phyloP scores from a whole-genome alignment of 2,797 vertebrate species.

The Rhynchonycteris naso region DNA sequence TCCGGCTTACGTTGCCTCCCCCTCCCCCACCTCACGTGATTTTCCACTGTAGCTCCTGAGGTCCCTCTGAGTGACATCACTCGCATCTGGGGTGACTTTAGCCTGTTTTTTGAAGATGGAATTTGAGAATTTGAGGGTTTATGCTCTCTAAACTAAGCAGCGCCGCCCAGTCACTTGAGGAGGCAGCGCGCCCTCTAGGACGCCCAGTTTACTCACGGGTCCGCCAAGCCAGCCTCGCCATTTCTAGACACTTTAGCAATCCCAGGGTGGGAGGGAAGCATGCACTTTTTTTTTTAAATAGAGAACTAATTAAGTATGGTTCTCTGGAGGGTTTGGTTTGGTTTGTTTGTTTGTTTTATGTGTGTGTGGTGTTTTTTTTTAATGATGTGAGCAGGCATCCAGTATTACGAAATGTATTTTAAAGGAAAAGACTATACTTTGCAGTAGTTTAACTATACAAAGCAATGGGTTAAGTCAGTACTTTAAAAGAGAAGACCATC shows the following conservation, averaged over 20 bases:
- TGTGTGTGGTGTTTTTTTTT: too few species aligned
- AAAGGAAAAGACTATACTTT: not conserved
- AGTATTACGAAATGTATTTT: not conserved
- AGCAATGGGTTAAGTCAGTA: not conserved
- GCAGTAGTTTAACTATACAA: not conserved
- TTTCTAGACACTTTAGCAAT: not conserved
- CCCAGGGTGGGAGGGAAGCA: not conserved
- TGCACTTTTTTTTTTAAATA: not conserved
- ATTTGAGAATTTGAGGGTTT: conserved; percentile 62
- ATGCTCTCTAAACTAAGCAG: conserved; percentile 63
- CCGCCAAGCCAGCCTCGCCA: not conserved
- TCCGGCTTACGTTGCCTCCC: too few species aligned
- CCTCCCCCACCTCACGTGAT: not conserved
- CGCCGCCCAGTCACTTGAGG: conserved; percentile 35
- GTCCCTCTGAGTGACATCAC: not conserved
- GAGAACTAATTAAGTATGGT: not conserved
- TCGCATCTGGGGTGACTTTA: conserved; percentile 40
- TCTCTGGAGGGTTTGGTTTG: not conserved
- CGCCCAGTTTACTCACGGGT: not conserved
- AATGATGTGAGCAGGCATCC: not conserved
- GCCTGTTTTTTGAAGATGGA: conserved; percentile 58
- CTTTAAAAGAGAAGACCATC: not conserved
- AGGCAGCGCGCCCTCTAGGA: not conserved
- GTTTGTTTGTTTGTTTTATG: not conserved
- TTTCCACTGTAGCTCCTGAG: not conserved